phyloP scores from a whole-genome alignment of 2,797 vertebrate species.

The Pseudochirops corinnae region DNA sequence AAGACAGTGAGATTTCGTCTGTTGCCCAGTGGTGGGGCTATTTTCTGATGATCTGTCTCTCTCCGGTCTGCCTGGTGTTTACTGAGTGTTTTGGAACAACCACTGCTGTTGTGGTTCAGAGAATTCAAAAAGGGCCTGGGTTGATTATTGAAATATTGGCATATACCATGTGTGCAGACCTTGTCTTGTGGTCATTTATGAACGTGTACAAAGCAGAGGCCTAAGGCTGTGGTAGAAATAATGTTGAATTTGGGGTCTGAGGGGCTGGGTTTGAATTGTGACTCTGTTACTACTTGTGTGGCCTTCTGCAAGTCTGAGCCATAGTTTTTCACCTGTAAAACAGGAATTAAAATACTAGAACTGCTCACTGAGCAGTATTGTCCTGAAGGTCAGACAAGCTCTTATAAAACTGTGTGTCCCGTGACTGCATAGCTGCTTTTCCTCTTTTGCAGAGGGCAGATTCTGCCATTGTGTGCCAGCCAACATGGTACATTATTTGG shows the following conservation, averaged over 20 bases:
- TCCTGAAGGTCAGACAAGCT: too few relatives aligned
- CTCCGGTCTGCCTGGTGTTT: not conserved
- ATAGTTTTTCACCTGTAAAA: not conserved
- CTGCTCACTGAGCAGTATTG: not conserved
- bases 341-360: not conserved
- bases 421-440: too few relatives aligned
- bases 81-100: slow-evolving; percentile 29
- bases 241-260: not conserved
- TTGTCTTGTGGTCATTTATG: not conserved
- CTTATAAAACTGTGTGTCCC: too few relatives aligned
- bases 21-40: slow-evolving; percentile 31
- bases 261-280: not conserved
- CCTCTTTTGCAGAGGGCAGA: too few relatives aligned
- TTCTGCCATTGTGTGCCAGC: too few relatives aligned
- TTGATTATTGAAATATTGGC: not conserved
- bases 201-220: not conserved
- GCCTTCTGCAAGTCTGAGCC: not conserved
- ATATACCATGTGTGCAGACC: too few relatives aligned
- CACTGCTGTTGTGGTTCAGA: not conserved
- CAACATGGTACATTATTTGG: not conserved
- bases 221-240: not conserved
- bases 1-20: not conserved
- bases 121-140: not conserved
- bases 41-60: not conserved
- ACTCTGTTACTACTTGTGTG: not conserved